Base-by-base conservation (phyloP, 2,113 vertebrate species). In the Chloropsis cyanopogon region DNA sequence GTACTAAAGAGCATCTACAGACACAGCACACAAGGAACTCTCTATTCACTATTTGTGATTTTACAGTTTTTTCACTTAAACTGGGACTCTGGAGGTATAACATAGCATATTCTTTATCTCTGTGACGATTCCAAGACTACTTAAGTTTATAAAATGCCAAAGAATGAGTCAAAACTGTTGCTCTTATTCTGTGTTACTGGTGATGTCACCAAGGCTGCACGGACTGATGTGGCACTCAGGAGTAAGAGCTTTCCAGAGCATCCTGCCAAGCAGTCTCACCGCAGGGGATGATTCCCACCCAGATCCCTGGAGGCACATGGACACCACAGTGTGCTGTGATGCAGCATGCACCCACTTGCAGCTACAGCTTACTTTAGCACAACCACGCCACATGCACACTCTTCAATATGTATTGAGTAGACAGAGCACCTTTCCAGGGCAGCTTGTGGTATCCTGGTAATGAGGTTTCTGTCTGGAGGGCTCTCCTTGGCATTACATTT, bases 1-100 rank as follows among this genome's bases (percentile, higher is more conserved):
- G 95, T 96, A 66, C 95, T 73, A 4, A 77, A 80, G 75, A 93
- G 71, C 59, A 49, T 95, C 59, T 92, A 25, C 85, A 95, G 52
- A 86, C 52, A 81, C 75, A 96, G 71, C 85, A 35, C 31, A 65
- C 71, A 92, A 91, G 49, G 87, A 93, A 54, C 35, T 77, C 71
- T 54, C 8, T 57, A 52, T 69, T 90, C 33, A 18, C 56, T 81
- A 1, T 71, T 85, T 70, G 31, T 70, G 60, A 78, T 95, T 93
- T 93, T 86, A 53, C 41, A 75, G 24, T 77, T 91, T 86, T 60
- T 91, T 94, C 52, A 33, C 71, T 88, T 81, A 60, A 90, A 70
- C 10, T 75, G 53, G 28, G 66, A 17, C 63, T 90, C 46, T 12
- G 15, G 65, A 24, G 17, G 19, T 82, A 39, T 88, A 72, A 52